Evolutionary conservation across 2,113 vertebrate species (phyloP), one percentile per base, ranked within the genome.

Genomic region (Pungitius pungitius): DNA sequence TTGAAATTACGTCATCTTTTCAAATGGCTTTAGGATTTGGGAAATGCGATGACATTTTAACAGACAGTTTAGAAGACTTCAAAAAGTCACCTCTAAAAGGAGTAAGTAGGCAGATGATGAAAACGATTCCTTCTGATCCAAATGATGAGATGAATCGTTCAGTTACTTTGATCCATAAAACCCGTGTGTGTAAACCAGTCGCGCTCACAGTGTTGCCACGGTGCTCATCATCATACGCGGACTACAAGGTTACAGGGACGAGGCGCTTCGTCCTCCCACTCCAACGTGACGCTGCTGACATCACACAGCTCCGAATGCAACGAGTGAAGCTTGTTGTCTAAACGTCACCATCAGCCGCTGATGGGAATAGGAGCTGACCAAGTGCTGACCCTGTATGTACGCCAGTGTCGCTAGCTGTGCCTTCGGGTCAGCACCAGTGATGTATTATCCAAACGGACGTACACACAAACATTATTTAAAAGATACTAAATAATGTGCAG

Each of bases 1-100:
- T 35, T 54, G 47, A 78, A 75, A 85, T 81, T 75, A 65, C 30
- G 83, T 82, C 78, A 56, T 47, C 39, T 71, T 80, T 83, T 77
- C 42, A 85, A 64, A 78, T 75, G 43, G 67, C 45, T 74, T 40
- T 27, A 30, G 26, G 39, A 43, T 75, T 12, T 1, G 3, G 13
- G 65, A 72, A 73, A 76, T 39, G 22, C 42, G 62, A 62, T 78
- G 26, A 59, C 49, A 77, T 64, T 62, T 82, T 54, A 54, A 61
- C 27, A 69, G 59, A 27, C 63, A 45, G 71, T 64, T 56, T 63
- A 35, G 6, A 6, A 35, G 3, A 35, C 6, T 5, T 6, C 1
- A 6, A 51, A 78, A 84, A 85, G 80, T 85, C 78, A 85, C 78
- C 71, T 82, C 51, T 22, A 1, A 18, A 20, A 18, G 2, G 6